These are phyloP conservation scores for Mohoua ochrocephala DNA, from an alignment of 2,113 vertebrate genomes.

Conservation along the genomic window DNA sequence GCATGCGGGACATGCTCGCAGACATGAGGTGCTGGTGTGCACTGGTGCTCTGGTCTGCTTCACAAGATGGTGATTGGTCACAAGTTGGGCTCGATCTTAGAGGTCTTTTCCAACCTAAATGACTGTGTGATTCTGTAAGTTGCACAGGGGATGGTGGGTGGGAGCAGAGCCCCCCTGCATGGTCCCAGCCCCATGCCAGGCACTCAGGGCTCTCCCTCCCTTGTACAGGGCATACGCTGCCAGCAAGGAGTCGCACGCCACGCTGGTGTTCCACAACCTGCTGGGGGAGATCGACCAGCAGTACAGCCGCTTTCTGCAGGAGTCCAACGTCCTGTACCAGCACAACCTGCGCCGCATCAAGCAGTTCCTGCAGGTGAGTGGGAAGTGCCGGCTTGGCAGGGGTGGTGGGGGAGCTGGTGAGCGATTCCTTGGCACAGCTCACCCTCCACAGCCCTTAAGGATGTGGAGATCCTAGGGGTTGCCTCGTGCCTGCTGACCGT, in stretches of 20 bases:
- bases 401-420: not conserved
- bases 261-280: constrained; percentile 97
- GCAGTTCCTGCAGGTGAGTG: constrained; percentile 88
- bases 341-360: constrained; percentile 97
- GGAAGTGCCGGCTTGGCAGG: not conserved
- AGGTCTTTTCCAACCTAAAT: not conserved
- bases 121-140: not conserved
- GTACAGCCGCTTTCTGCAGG: constrained; percentile 97
- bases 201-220: not conserved
- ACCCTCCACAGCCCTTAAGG: rapidly evolving
- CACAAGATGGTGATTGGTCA: not conserved
- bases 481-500: not conserved
- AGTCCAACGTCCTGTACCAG: constrained; percentile 96
- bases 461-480: rapidly evolving
- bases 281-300: constrained; percentile 98
- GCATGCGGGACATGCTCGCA: not conserved
- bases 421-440: rapidly evolving
- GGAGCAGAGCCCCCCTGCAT: not conserved
- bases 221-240: constrained; percentile 87
- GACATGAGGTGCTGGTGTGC: not conserved
- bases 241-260: constrained; percentile 96
- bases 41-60: not conserved
- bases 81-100: not conserved
- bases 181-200: rapidly evolving
- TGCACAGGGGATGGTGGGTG: rapidly evolving